Percentiles rank a stretch among this genome's conserved stretches.
Evolutionary conservation across 2,888 invertebrate genomes (phyloP).

Genomic region (Balanococcus diminutus): DNA sequence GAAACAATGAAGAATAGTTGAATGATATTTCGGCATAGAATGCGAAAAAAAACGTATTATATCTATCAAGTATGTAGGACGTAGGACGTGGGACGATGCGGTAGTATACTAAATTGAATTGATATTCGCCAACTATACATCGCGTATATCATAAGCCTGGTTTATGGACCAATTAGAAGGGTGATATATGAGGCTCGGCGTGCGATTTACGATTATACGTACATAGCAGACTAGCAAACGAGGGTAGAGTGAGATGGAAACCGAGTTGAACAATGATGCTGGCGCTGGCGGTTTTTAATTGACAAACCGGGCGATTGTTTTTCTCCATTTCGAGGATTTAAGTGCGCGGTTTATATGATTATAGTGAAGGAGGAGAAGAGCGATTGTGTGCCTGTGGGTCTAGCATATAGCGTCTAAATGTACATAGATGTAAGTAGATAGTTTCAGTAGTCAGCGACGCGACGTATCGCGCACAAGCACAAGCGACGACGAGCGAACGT

Average conservation of each 20-base stretch:
- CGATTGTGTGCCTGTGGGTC: no score
- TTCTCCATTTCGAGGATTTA: conserved; percentile 17
- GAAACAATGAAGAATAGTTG: no score
- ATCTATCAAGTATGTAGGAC: no score
- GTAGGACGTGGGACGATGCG: no score
- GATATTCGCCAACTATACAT: no score
- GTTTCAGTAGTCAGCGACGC: not conserved
- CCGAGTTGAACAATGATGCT: not conserved
- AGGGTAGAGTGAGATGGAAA: not conserved
- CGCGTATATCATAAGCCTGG: not conserved
- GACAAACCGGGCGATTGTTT: conserved; percentile 29
- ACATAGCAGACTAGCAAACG: not conserved
- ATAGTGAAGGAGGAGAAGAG: not conserved
- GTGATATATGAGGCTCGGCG: not conserved
- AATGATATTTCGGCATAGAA: no score
- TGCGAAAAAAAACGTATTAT: no score
- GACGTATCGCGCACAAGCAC: not conserved
- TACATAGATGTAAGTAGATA: not conserved
- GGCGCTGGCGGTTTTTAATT: conserved; percentile 12
- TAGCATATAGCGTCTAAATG: no score
- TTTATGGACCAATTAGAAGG: not conserved
- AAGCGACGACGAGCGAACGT: not conserved
- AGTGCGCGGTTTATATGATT: not conserved
- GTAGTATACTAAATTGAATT: no score
- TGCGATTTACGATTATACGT: not conserved